Evolutionary conservation across 2,113 vertebrate genomes (phyloP).

Genomic region (Columba livia): DNA sequence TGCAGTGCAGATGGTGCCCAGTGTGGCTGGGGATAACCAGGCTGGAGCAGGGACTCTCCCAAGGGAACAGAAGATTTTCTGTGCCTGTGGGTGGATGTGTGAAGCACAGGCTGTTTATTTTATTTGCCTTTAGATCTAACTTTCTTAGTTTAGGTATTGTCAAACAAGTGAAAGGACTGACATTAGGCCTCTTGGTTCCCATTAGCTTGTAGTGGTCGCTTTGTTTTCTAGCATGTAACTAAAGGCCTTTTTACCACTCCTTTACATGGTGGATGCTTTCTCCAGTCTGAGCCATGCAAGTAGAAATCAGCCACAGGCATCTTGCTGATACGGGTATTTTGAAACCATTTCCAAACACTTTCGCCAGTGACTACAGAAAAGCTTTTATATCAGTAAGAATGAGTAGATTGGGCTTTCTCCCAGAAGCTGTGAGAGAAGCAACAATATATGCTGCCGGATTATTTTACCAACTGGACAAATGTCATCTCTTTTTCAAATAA

Average conservation of each 20-base stretch:
- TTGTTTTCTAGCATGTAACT: conserved; percentile 3
- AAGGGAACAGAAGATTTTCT: not conserved
- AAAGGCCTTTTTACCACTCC: not conserved
- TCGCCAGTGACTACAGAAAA: not conserved
- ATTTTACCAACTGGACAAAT: conserved; percentile 43
- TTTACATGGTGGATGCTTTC: not conserved
- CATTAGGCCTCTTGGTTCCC: not conserved
- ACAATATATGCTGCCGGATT: not conserved
- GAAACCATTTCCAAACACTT: conserved; percentile 3
- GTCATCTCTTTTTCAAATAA: conserved; percentile 25
- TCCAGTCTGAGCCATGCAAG: not conserved
- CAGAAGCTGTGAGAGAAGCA: not conserved
- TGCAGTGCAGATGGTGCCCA: not conserved
- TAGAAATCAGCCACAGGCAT: not conserved
- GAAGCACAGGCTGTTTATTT: not conserved
- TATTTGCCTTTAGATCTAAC: not conserved
- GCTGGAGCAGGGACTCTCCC: not conserved
- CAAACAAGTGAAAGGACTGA: not conserved
- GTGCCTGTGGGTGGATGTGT: not conserved
- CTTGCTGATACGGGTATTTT: not conserved
- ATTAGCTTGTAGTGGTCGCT: not conserved
- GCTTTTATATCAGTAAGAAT: not conserved
- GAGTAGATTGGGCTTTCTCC: conserved; percentile 16
- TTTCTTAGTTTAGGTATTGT: conserved; percentile 17
- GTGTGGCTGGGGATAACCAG: not conserved